phyloP scores from a whole-genome alignment of 2,113 vertebrate genomes.

The Toxostoma redivivum region DNA sequence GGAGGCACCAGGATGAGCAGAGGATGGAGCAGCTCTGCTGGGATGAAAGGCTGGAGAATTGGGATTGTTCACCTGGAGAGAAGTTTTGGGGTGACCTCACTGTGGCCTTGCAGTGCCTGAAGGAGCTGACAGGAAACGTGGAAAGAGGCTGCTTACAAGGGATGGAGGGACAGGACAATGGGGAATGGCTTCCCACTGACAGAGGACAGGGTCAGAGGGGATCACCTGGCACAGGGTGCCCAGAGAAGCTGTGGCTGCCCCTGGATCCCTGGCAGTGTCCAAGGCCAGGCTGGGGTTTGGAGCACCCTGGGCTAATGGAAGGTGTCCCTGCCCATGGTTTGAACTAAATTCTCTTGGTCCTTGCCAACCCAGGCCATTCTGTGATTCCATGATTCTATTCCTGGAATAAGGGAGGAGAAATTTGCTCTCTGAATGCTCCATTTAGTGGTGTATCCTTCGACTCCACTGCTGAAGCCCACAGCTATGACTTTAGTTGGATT shows the following conservation, averaged over 20 bases:
- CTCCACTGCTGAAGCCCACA: not conserved
- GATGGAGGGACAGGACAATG: rapidly evolving
- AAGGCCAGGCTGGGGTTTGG: not conserved
- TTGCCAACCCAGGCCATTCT: not conserved
- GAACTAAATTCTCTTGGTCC: not conserved
- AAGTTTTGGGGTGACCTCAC: rapidly evolving
- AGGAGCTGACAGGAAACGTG: rapidly evolving
- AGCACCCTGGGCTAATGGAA: rapidly evolving
- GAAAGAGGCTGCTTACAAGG: not conserved
- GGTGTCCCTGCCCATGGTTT: too few relatives aligned
- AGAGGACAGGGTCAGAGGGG: rapidly evolving
- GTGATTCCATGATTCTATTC: not conserved
- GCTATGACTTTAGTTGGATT: not conserved
- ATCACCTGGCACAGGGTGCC: not conserved
- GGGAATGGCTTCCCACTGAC: not conserved
- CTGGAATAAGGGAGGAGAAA: not conserved
- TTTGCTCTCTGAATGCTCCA: not conserved
- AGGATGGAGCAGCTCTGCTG: not conserved
- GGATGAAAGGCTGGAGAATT: not conserved
- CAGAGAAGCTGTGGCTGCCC: not conserved
- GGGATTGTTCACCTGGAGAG: not conserved
- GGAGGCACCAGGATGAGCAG: not conserved
- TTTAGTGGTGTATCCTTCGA: not conserved
- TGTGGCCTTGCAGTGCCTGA: not conserved
- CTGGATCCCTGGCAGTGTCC: not conserved